Evolutionary conservation across 1,140 invertebrate species (phyloP).

Genomic region (Forficula auricularia): DNA sequence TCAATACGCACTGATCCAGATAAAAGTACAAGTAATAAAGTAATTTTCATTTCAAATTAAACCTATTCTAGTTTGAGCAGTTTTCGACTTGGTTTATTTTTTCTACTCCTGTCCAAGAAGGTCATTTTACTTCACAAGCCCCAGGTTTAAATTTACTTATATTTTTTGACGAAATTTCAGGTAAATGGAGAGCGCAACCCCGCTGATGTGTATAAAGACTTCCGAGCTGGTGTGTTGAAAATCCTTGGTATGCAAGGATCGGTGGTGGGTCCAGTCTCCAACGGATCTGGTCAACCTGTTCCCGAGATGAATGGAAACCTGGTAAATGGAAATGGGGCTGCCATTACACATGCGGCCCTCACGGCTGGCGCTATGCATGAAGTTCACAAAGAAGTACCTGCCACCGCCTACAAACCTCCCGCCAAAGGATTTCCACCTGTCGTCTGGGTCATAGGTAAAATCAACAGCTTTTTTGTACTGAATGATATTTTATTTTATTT

Average conservation of each 20-base stretch:
- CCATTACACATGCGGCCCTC: slow-evolving; percentile 24
- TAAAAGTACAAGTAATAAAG: too few species aligned
- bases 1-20: too few species aligned
- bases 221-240: slow-evolving; percentile 48
- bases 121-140: too few species aligned
- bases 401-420: slow-evolving; percentile 12
- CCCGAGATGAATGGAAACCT: slow-evolving; percentile 34
- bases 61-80: too few species aligned
- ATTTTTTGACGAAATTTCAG: too few species aligned
- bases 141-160: too few species aligned
- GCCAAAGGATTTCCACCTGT: slow-evolving; percentile 24
- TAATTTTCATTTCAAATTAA: too few species aligned
- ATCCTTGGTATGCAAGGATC: slow-evolving; percentile 43
- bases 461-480: not conserved
- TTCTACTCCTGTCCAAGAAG: too few species aligned
- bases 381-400: not conserved
- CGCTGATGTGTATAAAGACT: slow-evolving; percentile 62
- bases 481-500: too few species aligned
- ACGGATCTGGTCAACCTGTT: slow-evolving; percentile 10
- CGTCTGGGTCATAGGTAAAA: slow-evolving; percentile 55
- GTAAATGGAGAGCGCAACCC: slow-evolving; percentile 69
- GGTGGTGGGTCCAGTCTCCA: not conserved
- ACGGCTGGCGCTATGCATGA: slow-evolving; percentile 12
- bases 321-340: slow-evolving; percentile 29
- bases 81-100: too few species aligned